These are phyloP conservation scores for Myoxocephalus aenaeus DNA, from an alignment of 2,797 vertebrate species.

Conservation along the genomic window DNA sequence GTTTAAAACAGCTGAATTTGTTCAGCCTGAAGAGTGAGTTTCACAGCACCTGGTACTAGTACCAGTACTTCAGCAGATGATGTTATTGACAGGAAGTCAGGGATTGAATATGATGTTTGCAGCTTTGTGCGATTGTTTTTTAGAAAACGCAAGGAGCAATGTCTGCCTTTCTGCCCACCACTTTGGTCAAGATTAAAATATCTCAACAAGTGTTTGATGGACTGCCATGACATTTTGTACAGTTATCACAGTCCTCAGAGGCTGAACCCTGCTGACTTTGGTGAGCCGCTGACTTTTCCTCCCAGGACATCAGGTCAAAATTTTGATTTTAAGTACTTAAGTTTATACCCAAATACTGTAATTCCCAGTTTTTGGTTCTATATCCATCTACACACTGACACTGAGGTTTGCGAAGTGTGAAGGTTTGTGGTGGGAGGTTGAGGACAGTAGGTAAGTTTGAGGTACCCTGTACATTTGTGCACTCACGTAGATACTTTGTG, in stretches of 20 bases:
- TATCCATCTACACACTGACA: no score
- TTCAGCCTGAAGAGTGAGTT: slow-evolving; percentile 39
- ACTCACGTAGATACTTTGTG: not conserved
- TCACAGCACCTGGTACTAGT: slow-evolving; percentile 3
- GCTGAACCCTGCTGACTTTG: not conserved
- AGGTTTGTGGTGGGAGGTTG: no score
- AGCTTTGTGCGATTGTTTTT: not conserved
- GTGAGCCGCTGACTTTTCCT: not conserved
- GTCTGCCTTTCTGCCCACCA: not conserved
- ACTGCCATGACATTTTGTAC: not conserved
- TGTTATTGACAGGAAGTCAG: slow-evolving; percentile 34
- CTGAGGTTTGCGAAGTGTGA: no score
- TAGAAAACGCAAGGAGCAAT: not conserved
- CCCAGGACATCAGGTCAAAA: not conserved
- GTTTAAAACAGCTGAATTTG: slow-evolving; percentile 48
- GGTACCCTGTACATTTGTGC: not conserved
- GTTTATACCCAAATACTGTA: not conserved
- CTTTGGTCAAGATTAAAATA: slow-evolving; percentile 9
- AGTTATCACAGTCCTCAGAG: not conserved
- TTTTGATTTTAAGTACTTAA: not conserved
- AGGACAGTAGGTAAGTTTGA: no score
- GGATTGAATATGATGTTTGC: not conserved
- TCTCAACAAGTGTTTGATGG: not conserved
- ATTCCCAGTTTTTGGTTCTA: not conserved
- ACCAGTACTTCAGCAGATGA: slow-evolving; percentile 30